Conservation (phyloP, 2,113 vertebrate genomes). For the Sialia sialis region DNA sequence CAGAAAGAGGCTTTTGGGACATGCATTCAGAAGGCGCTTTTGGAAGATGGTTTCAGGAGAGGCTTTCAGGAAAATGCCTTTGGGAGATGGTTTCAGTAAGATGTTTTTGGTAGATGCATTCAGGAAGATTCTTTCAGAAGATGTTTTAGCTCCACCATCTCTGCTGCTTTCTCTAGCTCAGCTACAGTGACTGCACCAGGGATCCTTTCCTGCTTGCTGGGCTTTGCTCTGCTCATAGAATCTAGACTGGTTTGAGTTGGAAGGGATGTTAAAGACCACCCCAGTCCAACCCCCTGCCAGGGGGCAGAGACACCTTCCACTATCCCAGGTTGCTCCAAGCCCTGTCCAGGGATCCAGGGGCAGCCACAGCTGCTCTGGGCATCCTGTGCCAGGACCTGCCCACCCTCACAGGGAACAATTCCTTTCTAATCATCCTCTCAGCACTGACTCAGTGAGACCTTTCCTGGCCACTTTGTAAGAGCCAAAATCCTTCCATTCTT, state of each 20-base stretch:
- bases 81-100: neutral
- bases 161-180: neutral
- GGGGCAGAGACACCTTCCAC: neutral
- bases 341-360: neutral
- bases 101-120: neutral
- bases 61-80: neutral
- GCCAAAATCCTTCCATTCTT: neutral
- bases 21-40: neutral
- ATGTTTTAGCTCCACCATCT: neutral
- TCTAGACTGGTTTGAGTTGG: neutral
- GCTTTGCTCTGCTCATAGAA: neutral
- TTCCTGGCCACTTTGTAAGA: neutral
- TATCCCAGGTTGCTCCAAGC: rapidly evolving
- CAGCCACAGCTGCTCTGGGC: neutral
- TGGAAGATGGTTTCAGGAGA: neutral
- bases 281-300: neutral
- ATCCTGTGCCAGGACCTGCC: neutral
- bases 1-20: neutral
- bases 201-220: conserved; percentile 6
- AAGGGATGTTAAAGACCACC: neutral
- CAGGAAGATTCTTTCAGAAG: neutral
- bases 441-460: neutral
- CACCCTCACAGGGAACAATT: neutral
- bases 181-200: neutral
- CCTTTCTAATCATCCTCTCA: neutral